Evolutionary conservation across 2,888 invertebrate species (phyloP), one percentile per base, ranked within the genome.

Genomic region (Tipula lateralis): DNA sequence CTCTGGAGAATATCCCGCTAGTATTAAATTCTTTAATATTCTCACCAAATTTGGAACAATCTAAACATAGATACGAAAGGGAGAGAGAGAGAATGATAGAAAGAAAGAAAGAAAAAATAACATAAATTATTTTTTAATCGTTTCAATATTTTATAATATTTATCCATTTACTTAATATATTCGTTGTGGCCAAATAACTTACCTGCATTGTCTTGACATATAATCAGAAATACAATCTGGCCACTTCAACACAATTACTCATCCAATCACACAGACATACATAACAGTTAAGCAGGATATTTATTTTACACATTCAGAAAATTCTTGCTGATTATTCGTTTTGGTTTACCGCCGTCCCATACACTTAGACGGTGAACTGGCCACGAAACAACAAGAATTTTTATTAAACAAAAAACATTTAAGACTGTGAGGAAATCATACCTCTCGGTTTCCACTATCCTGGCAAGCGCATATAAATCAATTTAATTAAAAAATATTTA

Each of bases 1-100:
- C 89, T 99, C 99, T 12, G 99, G 99, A 34, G 99, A 99, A 91
- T 99, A 99, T 30, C 99, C 99, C 85, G 99, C 98, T 91, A 99
- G 92, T 87, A 99, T 98, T 87, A 99, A 92, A 91, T 99, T 99
- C 92, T 99, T 99, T 90, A 99, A 91, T 90, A 99, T 99, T 88
- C 99, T 94, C 88, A 99, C 99, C 91, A 99, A 92, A 91, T 99
- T 99, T 85, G 99, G 99, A 87, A 99, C 99, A 91, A 99, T 96
- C 99, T 99, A 93, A 85, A 93, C 92, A 88, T 86, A 89, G 89
- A 87, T 85, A 84, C 34, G 83, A 84, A n/a, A n/a, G n/a, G n/a
- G n/a, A n/a, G n/a, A n/a, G n/a, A n/a, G n/a, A n/a, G n/a, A n/a
- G n/a, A n/a, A n/a, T n/a, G n/a, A n/a, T n/a, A n/a, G n/a, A n/a